These are phyloP conservation scores for Cinclus cinclus DNA, from an alignment of 2,113 vertebrate species.

Conservation along the genomic window DNA sequence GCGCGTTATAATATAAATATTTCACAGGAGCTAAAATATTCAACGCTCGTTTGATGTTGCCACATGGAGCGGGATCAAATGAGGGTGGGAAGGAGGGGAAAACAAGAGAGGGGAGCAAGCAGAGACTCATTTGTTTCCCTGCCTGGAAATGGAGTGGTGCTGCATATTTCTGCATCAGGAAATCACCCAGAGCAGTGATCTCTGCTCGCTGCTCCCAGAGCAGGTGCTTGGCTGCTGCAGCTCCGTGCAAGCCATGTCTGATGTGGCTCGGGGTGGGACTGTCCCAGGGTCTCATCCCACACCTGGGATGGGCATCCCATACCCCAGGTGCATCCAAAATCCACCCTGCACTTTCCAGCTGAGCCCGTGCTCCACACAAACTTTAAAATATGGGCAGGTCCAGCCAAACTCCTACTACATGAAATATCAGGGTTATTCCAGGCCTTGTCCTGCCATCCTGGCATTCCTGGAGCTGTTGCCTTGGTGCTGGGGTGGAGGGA, in stretches of 20 bases:
- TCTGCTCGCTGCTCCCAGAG: neutral
- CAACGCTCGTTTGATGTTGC: neutral
- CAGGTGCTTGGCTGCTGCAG: neutral
- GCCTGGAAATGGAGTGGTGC: neutral
- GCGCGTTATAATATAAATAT: neutral
- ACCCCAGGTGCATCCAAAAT: rapidly evolving
- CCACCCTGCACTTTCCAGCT: rapidly evolving
- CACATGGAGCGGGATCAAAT: neutral
- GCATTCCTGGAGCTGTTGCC: neutral
- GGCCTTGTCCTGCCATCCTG: neutral
- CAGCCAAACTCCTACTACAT: neutral
- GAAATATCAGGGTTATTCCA: neutral
- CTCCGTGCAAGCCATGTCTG: rapidly evolving
- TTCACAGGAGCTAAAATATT: conserved; percentile 25
- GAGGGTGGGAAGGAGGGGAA: neutral
- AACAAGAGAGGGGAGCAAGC: neutral
- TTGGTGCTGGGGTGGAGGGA: neutral
- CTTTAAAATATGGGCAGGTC: neutral
- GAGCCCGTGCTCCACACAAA: neutral
- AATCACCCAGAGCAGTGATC: neutral
- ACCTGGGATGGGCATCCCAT: rapidly evolving
- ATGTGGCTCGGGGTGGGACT: rapidly evolving
- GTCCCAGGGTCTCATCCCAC: neutral
- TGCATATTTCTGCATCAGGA: neutral
- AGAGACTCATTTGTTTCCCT: neutral